Base-by-base conservation (phyloP, 2,113 vertebrate genomes). In the Mastomys coucha region DNA sequence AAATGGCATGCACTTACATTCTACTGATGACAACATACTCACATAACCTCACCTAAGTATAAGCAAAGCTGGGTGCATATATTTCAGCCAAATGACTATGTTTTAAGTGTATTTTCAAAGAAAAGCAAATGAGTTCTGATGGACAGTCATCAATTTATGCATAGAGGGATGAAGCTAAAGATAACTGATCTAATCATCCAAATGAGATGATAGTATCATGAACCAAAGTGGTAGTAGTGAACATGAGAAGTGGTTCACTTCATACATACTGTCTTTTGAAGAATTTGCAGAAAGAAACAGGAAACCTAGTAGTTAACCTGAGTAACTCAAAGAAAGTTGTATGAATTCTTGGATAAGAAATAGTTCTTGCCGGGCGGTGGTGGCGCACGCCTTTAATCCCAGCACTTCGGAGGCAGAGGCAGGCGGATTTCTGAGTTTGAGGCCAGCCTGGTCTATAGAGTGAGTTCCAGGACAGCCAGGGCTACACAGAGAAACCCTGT, bases 321-420 rank as follows among this genome's bases (percentile, higher is more conserved):
- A 92, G 45, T 84, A 20, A 94, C 53, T 80, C 75, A 33, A 82
- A 91, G 26, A 95, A 81, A 88, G 7, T 89, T 93, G 53, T 91
- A 91, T 84, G 24, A 89, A 92, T 87, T 33, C 90, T 78, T 49
- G 9, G 5, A 80, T 67, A 2, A 78, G 75, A 93, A 93, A 49
- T 70, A 89, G 75, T 85, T 39, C 56, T 56, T n/a, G n/a, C n/a
- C n/a, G n/a, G n/a, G n/a, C n/a, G n/a, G n/a, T n/a, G n/a, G n/a
- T n/a, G n/a, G n/a, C n/a, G n/a, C n/a, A n/a, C n/a, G n/a, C n/a
- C n/a, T n/a, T n/a, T n/a, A n/a, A n/a, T n/a, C n/a, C n/a, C n/a
- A n/a, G n/a, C n/a, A n/a, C n/a, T n/a, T n/a, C n/a, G n/a, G n/a
- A n/a, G n/a, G n/a, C n/a, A n/a, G n/a, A n/a, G n/a, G n/a, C n/a